Base-by-base conservation (phyloP, 2,797 vertebrate species). In the Apogon hyalosoma region DNA sequence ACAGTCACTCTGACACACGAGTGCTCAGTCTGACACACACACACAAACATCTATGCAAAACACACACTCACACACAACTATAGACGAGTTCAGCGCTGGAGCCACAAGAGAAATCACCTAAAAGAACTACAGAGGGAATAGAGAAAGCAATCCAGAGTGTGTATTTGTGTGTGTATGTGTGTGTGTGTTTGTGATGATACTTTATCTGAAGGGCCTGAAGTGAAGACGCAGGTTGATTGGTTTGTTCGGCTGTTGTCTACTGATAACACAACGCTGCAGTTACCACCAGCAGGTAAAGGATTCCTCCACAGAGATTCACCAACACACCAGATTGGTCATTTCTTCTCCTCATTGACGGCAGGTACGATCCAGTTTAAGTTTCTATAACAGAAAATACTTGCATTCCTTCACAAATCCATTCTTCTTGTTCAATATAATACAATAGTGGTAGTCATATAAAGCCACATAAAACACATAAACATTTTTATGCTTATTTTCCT, bases 1-100 rank as follows among this genome's bases (percentile, higher is more conserved):
- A 84, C 85, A 69, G 77, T 94, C 93, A 93, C 40, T 36, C 68
- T 87, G 88, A 90, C 88, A 84, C 76, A 82, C 62, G 57, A 69
- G 74, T 36, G 52, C 63, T 82, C 24, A 75, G 77, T 54, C 40
- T 58, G 51, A 63, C 63, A 74, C 2, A 38, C 76, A 70, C 76
- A 66, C 45, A 77, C 18, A 76, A 24, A 75, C 19, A 69, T 61
- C 68, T 45, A 51, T 49, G 77, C 57, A 75, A 53, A 55, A 55
- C 15, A 47, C 24, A 76, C 24, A 73, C 63, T 66, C 41, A 56
- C 56, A 76, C 60, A 75, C 55, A 84, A 65, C 63, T 57, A 58
- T 11, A 76, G 33, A 63, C 42, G 54, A 57, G 60, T 52, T 49
- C 64, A 74, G 65, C 70, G 59, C 65, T 58, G 73, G 49, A 73